phyloP scores from a whole-genome alignment of 2,888 invertebrate species.

The Pachydiplax longipennis region DNA sequence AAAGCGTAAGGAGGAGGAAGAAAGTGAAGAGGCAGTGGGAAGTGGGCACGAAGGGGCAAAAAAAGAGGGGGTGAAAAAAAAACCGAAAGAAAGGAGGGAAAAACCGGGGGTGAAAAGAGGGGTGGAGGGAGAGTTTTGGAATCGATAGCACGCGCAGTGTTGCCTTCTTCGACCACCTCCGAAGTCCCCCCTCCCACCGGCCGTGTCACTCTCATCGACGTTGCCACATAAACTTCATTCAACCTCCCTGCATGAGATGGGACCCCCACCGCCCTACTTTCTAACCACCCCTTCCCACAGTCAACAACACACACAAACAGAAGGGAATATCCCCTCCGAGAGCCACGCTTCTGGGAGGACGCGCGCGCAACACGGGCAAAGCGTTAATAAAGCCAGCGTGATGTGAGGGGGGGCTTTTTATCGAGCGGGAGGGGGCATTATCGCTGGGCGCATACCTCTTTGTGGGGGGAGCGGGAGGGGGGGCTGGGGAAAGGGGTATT shows the following conservation, averaged over 20 bases:
- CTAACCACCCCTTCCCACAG: neutral
- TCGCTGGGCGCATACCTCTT: neutral
- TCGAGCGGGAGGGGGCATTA: neutral
- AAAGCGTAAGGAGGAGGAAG: neutral
- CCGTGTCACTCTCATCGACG: neutral
- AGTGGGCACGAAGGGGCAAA: neutral
- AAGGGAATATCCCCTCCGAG: neutral
- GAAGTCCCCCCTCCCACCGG: neutral
- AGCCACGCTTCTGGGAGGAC: neutral
- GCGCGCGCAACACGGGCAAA: neutral
- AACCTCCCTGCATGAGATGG: slow-evolving; percentile 3
- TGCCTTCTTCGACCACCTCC: slow-evolving; percentile 1
- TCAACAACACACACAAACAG: neutral
- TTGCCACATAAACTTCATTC: slow-evolving; percentile 30
- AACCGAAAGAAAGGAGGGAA: neutral
- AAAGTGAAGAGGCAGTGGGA: neutral
- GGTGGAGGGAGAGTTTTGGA: neutral
- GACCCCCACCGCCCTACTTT: slow-evolving; percentile 11
- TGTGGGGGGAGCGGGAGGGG: neutral
- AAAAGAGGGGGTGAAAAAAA: neutral
- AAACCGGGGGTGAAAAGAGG: neutral
- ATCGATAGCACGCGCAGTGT: slow-evolving; percentile 25
- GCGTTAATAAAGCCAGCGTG: neutral
- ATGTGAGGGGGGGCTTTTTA: neutral
- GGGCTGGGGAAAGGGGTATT: neutral